Evolutionary conservation across 1,140 invertebrate species (phyloP).

Genomic region (Cryptotermes secundus): DNA sequence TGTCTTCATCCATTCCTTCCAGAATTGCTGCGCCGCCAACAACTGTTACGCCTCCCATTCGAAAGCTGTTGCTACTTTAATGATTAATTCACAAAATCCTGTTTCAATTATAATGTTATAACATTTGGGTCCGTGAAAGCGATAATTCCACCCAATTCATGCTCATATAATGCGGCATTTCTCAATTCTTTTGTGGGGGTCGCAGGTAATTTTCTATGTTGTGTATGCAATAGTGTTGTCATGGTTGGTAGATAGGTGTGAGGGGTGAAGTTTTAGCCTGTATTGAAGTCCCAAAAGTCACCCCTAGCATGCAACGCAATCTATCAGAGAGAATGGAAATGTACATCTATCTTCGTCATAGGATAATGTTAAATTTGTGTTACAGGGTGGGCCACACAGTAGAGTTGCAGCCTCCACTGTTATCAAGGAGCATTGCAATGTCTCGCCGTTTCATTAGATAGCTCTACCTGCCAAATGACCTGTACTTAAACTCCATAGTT

Average conservation of each 20-base stretch:
- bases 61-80: not conserved
- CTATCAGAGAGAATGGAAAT: constrained; percentile 5
- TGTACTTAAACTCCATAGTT: not conserved
- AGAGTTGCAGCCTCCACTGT: not conserved
- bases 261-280: not conserved
- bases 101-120: not conserved
- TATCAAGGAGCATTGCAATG: not conserved
- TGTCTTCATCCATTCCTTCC: not conserved
- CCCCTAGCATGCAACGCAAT: not conserved
- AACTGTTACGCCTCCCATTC: not conserved
- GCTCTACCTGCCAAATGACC: not conserved
- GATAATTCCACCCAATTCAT: not conserved
- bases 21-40: not conserved
- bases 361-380: not conserved
- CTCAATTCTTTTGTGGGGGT: constrained; percentile 19
- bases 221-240: not conserved
- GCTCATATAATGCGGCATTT: not conserved
- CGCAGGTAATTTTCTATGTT: not conserved
- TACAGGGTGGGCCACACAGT: not conserved
- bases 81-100: constrained; percentile 20
- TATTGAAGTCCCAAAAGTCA: constrained; percentile 1
- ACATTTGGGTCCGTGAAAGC: not conserved
- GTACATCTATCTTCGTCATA: not conserved
- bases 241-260: not conserved
- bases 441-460: not conserved